phyloP scores from a whole-genome alignment of 2,113 vertebrate genomes.

The Eulacestoma nigropectus region DNA sequence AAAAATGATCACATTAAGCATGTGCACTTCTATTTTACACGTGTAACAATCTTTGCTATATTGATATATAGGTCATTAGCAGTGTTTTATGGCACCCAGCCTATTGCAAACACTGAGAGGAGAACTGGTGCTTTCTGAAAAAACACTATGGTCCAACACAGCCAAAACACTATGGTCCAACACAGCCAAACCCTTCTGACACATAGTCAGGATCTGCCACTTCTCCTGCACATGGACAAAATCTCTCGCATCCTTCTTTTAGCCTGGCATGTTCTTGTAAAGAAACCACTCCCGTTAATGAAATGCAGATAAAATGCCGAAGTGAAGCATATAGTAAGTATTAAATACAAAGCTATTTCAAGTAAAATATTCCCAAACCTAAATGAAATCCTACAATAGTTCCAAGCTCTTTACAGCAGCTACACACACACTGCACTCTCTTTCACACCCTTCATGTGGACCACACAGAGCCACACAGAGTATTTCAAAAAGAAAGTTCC shows the following conservation, averaged over 20 bases:
- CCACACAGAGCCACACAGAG: neutral
- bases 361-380: neutral
- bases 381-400: neutral
- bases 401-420: neutral
- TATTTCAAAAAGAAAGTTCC: neutral
- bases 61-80: neutral
- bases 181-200: neutral
- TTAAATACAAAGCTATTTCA: neutral
- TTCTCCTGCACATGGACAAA: neutral
- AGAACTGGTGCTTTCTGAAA: neutral
- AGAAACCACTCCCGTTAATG: neutral
- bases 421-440: neutral
- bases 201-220: neutral
- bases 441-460: neutral
- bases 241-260: neutral
- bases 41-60: neutral
- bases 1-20: neutral
- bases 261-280: neutral
- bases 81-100: neutral
- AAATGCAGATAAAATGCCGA: neutral
- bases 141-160: neutral
- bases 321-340: neutral
- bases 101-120: neutral
- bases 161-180: neutral
- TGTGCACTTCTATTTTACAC: neutral